Base-by-base conservation (phyloP, 2,888 invertebrate genomes). In the Lasioglossum figueresi region DNA sequence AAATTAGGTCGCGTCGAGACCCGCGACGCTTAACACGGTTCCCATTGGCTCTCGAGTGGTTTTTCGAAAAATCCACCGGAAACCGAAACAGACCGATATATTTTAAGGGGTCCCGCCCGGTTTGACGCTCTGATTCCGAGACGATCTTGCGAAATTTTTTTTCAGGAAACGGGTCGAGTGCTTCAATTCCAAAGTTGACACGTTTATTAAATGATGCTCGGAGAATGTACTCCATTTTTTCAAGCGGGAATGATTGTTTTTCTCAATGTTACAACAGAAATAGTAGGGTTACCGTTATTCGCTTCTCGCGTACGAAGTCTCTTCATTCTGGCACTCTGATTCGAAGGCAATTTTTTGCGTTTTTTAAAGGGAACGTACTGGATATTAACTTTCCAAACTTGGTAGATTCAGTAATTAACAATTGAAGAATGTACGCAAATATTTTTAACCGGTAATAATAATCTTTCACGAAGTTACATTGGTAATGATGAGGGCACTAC, bases 1-100 rank as follows among this genome's bases (percentile, higher is more conserved):
- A 83, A 88, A 88, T 85, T 88, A 71, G 88, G 83, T 88, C 88
- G 78, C 81, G 56, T 72, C 88, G 45, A 77, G 37, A 56, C 56
- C 45, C 45, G 52, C 63, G 45, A 37, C 74, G 80, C 73, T 83
- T 88, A 85, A 85, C 81, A 85, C 79, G 59, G 76, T 85, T 85
- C 81, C 83, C 73, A 88, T 85, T 79, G 82, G 56, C 31, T 68
- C 48, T 23, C 66, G 63, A 27, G 76, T 23, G 43, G 23, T 34
- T 45, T 72, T 19, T 31, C 48, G 56, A 70, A 84, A 77, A 70
- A 52, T 37, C 34, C 34, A 45, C 19, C 66, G 37, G 66, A 40
- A 52, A 37, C 31, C n/a, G 45, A 63, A 56, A 56, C 56, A 12
- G 12, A 56, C 56, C n/a, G 12, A 56, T 56, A 56, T 63, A 63